Evolutionary conservation across 2,797 vertebrate species (phyloP), one percentile per base, ranked within the genome.

Genomic region (Aldrovandia affinis): DNA sequence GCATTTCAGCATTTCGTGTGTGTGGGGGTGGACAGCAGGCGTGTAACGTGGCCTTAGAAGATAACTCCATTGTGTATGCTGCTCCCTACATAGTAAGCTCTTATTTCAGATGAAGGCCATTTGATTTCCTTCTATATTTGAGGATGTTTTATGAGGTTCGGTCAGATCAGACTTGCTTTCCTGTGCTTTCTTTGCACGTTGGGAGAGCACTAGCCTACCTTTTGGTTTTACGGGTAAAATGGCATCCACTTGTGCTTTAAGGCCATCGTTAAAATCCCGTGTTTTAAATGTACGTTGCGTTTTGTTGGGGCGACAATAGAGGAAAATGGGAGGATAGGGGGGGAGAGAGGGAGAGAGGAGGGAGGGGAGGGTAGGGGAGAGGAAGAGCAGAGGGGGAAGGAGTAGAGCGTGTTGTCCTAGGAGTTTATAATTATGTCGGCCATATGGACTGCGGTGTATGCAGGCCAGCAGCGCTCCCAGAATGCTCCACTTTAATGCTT

Each of bases 401-500:
- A 25, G 55, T n/a, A 55, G 54, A 82, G 9, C 22, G 55, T 6
- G 15, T 0, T 25, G 50, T n/a, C n/a, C n/a, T n/a, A n/a, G n/a
- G n/a, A n/a, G n/a, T n/a, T n/a, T n/a, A n/a, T n/a, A n/a, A n/a
- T n/a, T 63, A 75, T 42, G 44, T 75, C 36, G 39, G 39, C 39
- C 77, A 80, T 47, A 18, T 50, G 25, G 61, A 68, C 42, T 65
- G n/a, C 50, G 44, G 39, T 28, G 65, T 47, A 65, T 80, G 25
- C 3, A 15, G 47, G 28, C 55, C 77, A 79, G 28, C 28, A 18
- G 10, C 2, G n/a, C 61, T 78, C 57, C 59, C 39, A 47, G 78
- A 79, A 68, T 28, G 55, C 63, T 84, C 83, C 77, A 80, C 83
- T 84, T 84, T 65, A 28, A 30, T 2, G 61, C 61, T 42, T 80